Evolutionary conservation across 2,113 vertebrate genomes (phyloP).

Genomic region (Gorilla gorilla): DNA sequence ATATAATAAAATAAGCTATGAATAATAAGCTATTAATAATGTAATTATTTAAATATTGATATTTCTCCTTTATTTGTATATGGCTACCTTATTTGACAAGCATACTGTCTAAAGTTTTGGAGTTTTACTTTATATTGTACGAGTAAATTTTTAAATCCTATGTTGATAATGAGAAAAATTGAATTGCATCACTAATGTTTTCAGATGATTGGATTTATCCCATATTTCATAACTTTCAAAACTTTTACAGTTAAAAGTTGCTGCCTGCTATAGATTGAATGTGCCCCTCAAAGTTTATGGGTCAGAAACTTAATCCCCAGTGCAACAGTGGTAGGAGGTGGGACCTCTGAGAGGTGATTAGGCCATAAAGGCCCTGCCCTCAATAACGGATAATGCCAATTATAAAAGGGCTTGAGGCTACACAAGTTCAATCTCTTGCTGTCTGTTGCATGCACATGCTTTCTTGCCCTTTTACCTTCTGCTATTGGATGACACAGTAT

Average conservation of each 20-base stretch:
- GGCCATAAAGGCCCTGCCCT: not conserved
- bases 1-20: not conserved
- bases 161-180: slow-evolving; percentile 44
- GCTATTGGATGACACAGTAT: not conserved
- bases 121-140: slow-evolving; percentile 58
- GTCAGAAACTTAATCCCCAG: not conserved
- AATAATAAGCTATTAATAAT: slow-evolving; percentile 32
- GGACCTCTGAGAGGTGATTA: not conserved
- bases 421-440: not conserved
- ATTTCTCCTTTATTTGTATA: not conserved
- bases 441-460: not conserved
- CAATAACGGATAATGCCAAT: not conserved
- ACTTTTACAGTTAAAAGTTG: slow-evolving; percentile 57
- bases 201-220: slow-evolving; percentile 53
- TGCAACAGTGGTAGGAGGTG: not conserved
- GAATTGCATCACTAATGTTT: slow-evolving; percentile 21
- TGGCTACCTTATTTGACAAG: slow-evolving; percentile 61
- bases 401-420: not conserved
- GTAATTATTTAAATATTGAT: slow-evolving; percentile 55
- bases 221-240: slow-evolving; percentile 50
- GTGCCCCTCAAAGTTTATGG: not conserved
- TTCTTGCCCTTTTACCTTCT: not conserved
- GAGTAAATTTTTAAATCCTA: slow-evolving; percentile 63
- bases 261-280: not conserved
- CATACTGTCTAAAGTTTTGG: slow-evolving; percentile 57